Conservation (phyloP, 2,888 invertebrate genomes). For the Synanthedon andrenaeformis region DNA sequence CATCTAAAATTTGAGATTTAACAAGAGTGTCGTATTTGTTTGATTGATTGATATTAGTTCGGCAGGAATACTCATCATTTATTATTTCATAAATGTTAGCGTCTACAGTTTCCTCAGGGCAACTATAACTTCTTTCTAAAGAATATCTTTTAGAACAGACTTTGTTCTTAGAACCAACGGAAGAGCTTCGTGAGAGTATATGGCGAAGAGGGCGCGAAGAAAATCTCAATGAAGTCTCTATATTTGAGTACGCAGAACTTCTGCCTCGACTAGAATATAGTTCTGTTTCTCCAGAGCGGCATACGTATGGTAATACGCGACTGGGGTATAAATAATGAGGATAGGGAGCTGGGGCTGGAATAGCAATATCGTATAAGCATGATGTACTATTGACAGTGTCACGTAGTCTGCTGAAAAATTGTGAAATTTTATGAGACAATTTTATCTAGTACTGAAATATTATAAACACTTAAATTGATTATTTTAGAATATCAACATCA, state of each 20-base stretch:
- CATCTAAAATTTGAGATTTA: too few species aligned
- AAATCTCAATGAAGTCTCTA: too few species aligned
- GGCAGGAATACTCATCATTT: constrained; percentile 31
- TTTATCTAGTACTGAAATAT: neutral
- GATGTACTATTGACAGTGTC: constrained; percentile 34
- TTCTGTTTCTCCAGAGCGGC: neutral
- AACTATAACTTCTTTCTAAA: constrained; percentile 44
- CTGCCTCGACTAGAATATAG: too few species aligned
- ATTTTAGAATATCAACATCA: neutral
- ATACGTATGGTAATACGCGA: constrained; percentile 31
- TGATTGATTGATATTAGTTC: constrained; percentile 16
- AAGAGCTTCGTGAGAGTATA: constrained; percentile 42
- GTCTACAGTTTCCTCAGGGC: constrained; percentile 36
- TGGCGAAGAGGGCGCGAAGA: constrained; percentile 30
- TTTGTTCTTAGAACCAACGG: constrained; percentile 28
- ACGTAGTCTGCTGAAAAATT: constrained; percentile 52
- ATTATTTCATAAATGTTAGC: constrained; percentile 40
- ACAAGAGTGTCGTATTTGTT: neutral
- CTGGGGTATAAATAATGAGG: constrained; percentile 17
- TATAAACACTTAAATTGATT: neutral
- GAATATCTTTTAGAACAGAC: constrained; percentile 27
- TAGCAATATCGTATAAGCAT: constrained; percentile 51
- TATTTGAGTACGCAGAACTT: too few species aligned
- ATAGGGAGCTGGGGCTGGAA: constrained; percentile 24
- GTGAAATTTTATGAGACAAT: constrained; percentile 4